These are phyloP conservation scores for Rafetus swinhoei DNA, from an alignment of 2,113 vertebrate genomes.

Conservation along the genomic window DNA sequence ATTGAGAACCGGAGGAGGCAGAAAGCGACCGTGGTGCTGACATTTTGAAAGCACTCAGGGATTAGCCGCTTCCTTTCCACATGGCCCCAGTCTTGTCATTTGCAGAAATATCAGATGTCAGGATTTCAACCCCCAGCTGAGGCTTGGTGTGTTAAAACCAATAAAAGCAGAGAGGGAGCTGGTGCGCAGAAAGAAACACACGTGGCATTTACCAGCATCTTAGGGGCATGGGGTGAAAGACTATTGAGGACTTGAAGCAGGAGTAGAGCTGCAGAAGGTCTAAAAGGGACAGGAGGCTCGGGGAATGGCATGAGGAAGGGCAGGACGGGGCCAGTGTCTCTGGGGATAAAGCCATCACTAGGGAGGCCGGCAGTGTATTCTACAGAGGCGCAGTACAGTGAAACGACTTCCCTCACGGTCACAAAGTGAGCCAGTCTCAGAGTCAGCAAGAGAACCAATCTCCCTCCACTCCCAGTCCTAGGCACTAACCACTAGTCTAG, in stretches of 20 bases:
- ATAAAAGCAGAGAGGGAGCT: background rate
- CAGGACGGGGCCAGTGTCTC: too few relatives aligned
- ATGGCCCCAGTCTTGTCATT: background rate
- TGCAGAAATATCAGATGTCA: background rate
- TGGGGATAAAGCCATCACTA: background rate
- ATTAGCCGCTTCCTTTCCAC: background rate
- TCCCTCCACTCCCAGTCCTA: background rate
- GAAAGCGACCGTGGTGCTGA: background rate
- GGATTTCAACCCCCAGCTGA: background rate
- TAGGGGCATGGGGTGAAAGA: accelerated
- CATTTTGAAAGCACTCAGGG: background rate
- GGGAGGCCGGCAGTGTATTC: background rate
- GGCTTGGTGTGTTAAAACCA: background rate
- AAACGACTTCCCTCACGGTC: background rate
- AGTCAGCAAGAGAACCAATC: background rate
- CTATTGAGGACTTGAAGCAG: background rate
- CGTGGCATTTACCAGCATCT: background rate
- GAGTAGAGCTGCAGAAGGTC: background rate
- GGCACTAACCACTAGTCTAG: background rate
- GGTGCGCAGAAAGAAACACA: background rate
- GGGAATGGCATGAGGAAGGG: accelerated
- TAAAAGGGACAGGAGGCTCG: accelerated
- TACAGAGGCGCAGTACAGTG: background rate
- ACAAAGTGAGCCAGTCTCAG: background rate
- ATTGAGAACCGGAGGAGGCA: background rate